Evolutionary conservation across 2,888 invertebrate species (phyloP).

Genomic region (Conistra vaccinii): DNA sequence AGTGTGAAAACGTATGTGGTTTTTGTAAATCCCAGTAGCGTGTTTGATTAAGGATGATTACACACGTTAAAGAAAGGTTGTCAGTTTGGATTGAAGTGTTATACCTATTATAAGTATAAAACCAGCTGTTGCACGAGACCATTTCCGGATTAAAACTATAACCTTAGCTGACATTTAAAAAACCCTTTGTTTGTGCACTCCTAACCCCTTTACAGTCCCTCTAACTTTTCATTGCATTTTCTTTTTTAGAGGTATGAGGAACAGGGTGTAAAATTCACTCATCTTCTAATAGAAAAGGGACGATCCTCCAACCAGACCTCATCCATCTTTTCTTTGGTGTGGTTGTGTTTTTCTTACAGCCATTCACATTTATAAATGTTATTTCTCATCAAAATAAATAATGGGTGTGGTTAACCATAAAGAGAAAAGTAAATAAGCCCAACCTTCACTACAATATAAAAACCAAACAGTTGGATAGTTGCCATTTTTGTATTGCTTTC

Average conservation of each 20-base stretch:
- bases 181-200: not conserved
- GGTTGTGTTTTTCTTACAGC: not conserved
- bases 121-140: not conserved
- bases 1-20: slow-evolving; percentile 67
- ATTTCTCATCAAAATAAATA: not conserved
- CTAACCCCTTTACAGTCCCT: not conserved
- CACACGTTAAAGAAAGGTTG: slow-evolving; percentile 14
- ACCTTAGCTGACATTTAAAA: not conserved
- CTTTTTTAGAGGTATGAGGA: not conserved
- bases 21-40: slow-evolving; percentile 46
- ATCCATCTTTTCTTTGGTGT: not conserved
- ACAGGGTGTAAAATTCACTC: no score
- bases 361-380: not conserved
- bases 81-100: not conserved
- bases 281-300: no score
- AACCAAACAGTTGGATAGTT: not conserved
- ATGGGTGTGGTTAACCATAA: not conserved
- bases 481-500: not conserved
- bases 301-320: no score
- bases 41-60: slow-evolving; percentile 34
- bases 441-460: not conserved
- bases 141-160: not conserved
- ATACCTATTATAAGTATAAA: not conserved
- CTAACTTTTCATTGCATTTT: not conserved
- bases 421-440: not conserved